A percentile compares a stretch with the other conserved stretches of the same genome.
Conservation (phyloP, 2,797 vertebrate genomes). For the Chaetophractus vellerosus region DNA sequence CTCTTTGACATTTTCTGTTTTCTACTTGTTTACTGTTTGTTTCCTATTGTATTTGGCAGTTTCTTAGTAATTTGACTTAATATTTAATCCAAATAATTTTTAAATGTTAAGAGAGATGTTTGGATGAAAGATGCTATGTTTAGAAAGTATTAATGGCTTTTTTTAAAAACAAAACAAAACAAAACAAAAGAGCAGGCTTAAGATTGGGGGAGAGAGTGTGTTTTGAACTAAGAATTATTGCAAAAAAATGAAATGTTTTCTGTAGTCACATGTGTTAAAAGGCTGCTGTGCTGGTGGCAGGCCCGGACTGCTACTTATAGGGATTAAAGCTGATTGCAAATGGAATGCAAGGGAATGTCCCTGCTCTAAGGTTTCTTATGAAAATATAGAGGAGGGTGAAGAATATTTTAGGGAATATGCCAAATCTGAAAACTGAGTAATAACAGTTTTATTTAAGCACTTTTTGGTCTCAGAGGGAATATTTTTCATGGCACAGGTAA, state of each 20-base stretch:
- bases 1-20: not conserved
- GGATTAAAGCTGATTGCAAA: constrained; percentile 71
- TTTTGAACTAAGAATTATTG: constrained; percentile 52
- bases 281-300: constrained; percentile 77
- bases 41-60: not conserved
- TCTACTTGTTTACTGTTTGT: constrained; percentile 11
- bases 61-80: constrained; percentile 61
- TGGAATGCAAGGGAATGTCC: constrained; percentile 73
- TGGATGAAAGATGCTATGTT: constrained; percentile 32
- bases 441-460: constrained; percentile 18
- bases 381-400: constrained; percentile 35
- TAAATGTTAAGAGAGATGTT: constrained; percentile 30
- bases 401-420: constrained; percentile 45
- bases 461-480: constrained; percentile 60
- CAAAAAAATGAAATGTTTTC: constrained; percentile 62
- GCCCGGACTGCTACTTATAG: constrained; percentile 71
- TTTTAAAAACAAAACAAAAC: too few relatives aligned
- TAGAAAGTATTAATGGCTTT: constrained; percentile 52
- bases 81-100: constrained; percentile 43
- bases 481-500: constrained; percentile 59
- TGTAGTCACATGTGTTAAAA: constrained; percentile 66
- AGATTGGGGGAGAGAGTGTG: constrained; percentile 7
- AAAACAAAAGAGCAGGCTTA: not conserved
- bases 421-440: constrained; percentile 45
- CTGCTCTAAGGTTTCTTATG: constrained; percentile 63